Evolutionary conservation across 2,888 invertebrate species (phyloP).

Genomic region (Oasisia sp.): DNA sequence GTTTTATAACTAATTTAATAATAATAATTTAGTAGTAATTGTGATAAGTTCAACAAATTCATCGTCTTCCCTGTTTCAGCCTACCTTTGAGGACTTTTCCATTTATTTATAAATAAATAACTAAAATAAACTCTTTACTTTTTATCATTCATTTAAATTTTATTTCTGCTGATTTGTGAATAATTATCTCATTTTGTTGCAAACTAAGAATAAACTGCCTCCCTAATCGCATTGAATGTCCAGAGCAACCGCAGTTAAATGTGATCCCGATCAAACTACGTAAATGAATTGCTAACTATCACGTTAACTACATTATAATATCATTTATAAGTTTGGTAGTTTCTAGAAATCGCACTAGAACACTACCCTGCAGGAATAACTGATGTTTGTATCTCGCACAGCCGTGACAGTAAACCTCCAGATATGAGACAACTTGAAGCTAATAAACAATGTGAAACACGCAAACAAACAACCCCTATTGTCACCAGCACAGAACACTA

Average conservation of each 20-base stretch:
- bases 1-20: neutral
- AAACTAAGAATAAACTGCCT: too few species aligned
- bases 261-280: too few species aligned
- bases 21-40: neutral
- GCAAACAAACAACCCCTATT: neutral
- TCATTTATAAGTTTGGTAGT: too few species aligned
- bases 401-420: neutral
- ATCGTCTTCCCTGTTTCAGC: neutral
- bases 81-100: neutral
- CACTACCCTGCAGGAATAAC: neutral
- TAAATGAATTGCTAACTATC: too few species aligned
- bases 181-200: too few species aligned
- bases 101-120: neutral
- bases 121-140: too few species aligned
- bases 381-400: neutral
- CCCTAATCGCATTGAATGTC: too few species aligned
- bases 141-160: too few species aligned
- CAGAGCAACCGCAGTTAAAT: too few species aligned
- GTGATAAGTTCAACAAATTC: neutral
- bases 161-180: too few species aligned
- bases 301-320: too few species aligned
- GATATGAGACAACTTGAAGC: neutral
- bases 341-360: too few species aligned
- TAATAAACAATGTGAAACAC: neutral
- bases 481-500: neutral